Evolutionary conservation across 2,113 vertebrate genomes (phyloP).

Genomic region (Trogon surrucura): DNA sequence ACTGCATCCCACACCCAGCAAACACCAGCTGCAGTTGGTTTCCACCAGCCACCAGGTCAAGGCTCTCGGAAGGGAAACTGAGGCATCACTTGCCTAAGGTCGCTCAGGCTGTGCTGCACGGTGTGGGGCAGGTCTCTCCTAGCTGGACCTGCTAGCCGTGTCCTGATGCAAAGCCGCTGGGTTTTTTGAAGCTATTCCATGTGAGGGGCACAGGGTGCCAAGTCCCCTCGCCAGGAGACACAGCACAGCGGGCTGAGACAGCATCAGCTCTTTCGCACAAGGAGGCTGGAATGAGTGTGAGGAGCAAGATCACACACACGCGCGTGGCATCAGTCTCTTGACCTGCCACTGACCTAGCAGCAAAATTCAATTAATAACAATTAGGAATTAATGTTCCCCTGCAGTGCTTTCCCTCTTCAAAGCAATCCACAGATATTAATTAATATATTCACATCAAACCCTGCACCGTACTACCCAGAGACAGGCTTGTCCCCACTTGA

Average conservation of each 20-base stretch:
- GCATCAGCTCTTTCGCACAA: fast-evolving
- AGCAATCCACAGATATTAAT: neutral
- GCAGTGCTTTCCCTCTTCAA: neutral
- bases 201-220: neutral
- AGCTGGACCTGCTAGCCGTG: too few species aligned
- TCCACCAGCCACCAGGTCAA: neutral
- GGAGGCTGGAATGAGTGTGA: neutral
- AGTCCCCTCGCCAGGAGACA: neutral
- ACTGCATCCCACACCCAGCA: fast-evolving
- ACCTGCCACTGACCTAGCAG: conserved; percentile 18
- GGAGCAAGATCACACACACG: neutral
- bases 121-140: fast-evolving
- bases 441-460: neutral
- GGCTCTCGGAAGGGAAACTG: neutral
- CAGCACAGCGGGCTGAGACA: neutral
- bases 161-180: neutral
- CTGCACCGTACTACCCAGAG: neutral
- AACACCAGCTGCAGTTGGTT: neutral
- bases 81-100: neutral
- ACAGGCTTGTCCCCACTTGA: neutral
- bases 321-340: neutral
- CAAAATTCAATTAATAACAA: conserved; percentile 17
- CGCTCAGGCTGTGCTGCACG: neutral
- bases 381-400: conserved; percentile 31
- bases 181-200: neutral